Base-by-base conservation (phyloP, 2,113 vertebrate species). In the Glareola pratincola region DNA sequence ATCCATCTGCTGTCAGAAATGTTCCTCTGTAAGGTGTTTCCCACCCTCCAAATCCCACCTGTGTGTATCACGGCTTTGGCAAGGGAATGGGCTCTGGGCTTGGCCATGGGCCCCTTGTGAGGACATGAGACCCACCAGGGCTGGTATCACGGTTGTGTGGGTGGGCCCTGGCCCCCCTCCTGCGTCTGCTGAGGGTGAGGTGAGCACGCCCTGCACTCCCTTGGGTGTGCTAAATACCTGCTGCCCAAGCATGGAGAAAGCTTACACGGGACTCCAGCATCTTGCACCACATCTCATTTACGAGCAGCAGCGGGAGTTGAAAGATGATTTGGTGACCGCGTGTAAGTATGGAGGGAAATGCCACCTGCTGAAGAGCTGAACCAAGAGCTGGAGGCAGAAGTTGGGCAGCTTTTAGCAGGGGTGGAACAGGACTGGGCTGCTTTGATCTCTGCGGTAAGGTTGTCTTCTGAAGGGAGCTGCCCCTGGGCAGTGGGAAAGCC, bases 131-230 rank as follows among this genome's bases (percentile, higher is more conserved):
- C 6, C 21, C 8, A 32, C 20, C 14, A 41, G 43, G 14, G 10
- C 34, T 39, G 6, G n/a, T 77, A 4, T 67, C 1, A 1, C 0
- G 0, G 24, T 47, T 18, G 22, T 3, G 3, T 7, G 8, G 5
- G 14, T 50, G 51, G 14, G 59, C 23, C 9, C 4, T 0, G 2
- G 34, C 15, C 15, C 0, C 0, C 7, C 7, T 79, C 10, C 23
- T 0, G 0, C 5, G 45, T 56, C 56, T 3, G 2, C 12, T 0
- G 0, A 36, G 4, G 14, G 29, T 4, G 29, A 48, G 27, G 24
- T 37, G 39, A 54, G 50, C 45, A 23, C 0, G 0, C 34, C 20
- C 27, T 22, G 6, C 10, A 1, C 12, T 50, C 13, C 37, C 5
- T 66, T 54, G 41, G 15, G 36, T 41, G 53, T 59, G 60, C 53